Base-by-base conservation (phyloP, 2,888 invertebrate genomes). In the Sinelater perroti region DNA sequence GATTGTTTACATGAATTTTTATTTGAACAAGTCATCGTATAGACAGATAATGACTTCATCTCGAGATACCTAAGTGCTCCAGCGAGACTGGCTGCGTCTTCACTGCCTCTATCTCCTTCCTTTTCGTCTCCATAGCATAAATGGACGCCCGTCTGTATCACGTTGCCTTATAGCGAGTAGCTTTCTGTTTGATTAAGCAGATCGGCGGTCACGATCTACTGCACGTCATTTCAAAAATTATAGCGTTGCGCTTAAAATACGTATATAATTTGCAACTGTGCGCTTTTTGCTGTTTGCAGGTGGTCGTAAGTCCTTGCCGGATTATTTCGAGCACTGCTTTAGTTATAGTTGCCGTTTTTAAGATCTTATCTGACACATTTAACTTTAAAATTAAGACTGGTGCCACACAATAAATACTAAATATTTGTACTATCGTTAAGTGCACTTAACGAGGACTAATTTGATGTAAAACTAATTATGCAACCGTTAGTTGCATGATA, bases 41-140 rank as follows among this genome's bases (percentile, higher is more conserved):
- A 54, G 59, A 60, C 54, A 67, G 65, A 66, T 70, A 70, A 70
- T 70, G 67, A 70, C 70, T 70, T 70, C 69, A 70, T 70, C 70
- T 66, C 62, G 52, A 60, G 56, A 61, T 54, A 61, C 54, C 57
- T 45, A 62, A 60, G 61, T 54, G 53, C 42, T 57, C 56, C 50
- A 57, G 46, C 45, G 50, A 50, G 35, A 49, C 30, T 45, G 28
- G 8, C 45, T 56, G n/a, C 18, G 5, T 30, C 42, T 51, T 44
- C 11, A 44, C 35, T 14, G 30, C 40, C 2, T 13, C n/a, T 7
- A 36, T 7, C 11, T 7, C 24, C 7, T 36, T 28, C 21, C n/a
- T n/a, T n/a, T 24, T 50, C 20, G 18, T 16, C 13, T 10, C 3
- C 10, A 26, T 6, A 16, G 8, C 18, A 18, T 26, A 31, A 42